A percentile compares a stretch with the other conserved stretches of the same genome.
Conservation (phyloP, 2,797 vertebrate genomes). For the Sebastes iracundus region DNA sequence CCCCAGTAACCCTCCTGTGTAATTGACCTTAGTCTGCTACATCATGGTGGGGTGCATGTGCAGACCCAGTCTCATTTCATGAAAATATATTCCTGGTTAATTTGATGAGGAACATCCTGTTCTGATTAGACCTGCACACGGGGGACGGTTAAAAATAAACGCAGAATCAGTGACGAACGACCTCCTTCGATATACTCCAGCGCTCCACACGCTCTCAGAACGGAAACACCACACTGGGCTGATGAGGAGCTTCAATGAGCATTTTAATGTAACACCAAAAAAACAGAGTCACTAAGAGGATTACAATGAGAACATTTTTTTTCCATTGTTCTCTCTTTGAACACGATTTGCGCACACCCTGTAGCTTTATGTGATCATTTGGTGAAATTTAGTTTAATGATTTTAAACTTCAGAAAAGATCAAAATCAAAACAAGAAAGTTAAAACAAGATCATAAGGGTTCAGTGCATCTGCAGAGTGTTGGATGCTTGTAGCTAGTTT, state of each 20-base stretch:
- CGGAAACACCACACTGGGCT: slow-evolving; percentile 19
- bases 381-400: background rate
- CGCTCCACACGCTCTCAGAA: slow-evolving; percentile 15
- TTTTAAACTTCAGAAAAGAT: background rate
- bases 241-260: slow-evolving; percentile 21
- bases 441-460: background rate
- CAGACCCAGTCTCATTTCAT: slow-evolving; percentile 49
- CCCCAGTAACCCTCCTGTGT: slow-evolving; percentile 21
- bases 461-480: background rate
- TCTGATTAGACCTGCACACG: slow-evolving; percentile 78
- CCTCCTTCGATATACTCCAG: slow-evolving; percentile 67
- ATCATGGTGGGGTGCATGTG: slow-evolving; percentile 30
- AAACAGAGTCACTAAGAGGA: slow-evolving; percentile 1
- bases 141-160: slow-evolving; percentile 79
- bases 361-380: background rate
- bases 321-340: background rate
- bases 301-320: background rate
- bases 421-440: background rate
- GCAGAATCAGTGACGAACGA: slow-evolving; percentile 75
- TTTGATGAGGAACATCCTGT: slow-evolving; percentile 75
- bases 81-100: slow-evolving; percentile 71
- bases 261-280: slow-evolving; percentile 24
- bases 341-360: background rate
- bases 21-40: slow-evolving; percentile 37
- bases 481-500: background rate